phyloP scores from a whole-genome alignment of 2,888 invertebrate genomes.

The Chydorus sphaericus region DNA sequence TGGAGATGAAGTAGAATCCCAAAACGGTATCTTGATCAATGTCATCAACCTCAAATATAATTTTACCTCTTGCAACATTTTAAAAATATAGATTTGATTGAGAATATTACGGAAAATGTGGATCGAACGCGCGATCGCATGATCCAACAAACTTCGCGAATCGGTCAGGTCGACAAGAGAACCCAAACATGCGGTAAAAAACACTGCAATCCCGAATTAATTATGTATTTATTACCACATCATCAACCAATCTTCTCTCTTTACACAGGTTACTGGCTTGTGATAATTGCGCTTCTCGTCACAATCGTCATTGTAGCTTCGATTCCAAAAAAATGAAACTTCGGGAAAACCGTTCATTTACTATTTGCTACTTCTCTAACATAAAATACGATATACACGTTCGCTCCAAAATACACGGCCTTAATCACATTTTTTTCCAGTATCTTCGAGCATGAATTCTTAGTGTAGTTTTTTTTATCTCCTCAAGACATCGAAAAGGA shows the following conservation, averaged over 20 bases:
- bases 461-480: too few species aligned
- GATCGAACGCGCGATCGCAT: slow-evolving; percentile 54
- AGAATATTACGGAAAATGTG: slow-evolving; percentile 55
- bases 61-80: too few species aligned
- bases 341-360: too few species aligned
- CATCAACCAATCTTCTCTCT: not conserved
- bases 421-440: too few species aligned
- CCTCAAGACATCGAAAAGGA: too few species aligned
- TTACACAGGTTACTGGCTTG: slow-evolving; percentile 48
- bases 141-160: slow-evolving; percentile 46
- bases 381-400: too few species aligned
- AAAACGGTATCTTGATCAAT: slow-evolving; percentile 49
- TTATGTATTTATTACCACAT: not conserved
- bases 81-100: slow-evolving; percentile 47
- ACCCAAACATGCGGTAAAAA: slow-evolving; percentile 51
- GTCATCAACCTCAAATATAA: too few species aligned
- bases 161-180: slow-evolving; percentile 46
- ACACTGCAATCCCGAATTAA: not conserved
- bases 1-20: slow-evolving; percentile 56
- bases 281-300: slow-evolving; percentile 50
- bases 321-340: slow-evolving; percentile 27
- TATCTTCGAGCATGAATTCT: too few species aligned
- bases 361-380: too few species aligned
- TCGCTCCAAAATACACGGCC: too few species aligned
- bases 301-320: slow-evolving; percentile 44